A percentile compares a stretch with the other conserved stretches of the same genome.
These are phyloP conservation scores for Apamea epomidion DNA, from an alignment of 2,888 invertebrate species.

Conservation along the genomic window DNA sequence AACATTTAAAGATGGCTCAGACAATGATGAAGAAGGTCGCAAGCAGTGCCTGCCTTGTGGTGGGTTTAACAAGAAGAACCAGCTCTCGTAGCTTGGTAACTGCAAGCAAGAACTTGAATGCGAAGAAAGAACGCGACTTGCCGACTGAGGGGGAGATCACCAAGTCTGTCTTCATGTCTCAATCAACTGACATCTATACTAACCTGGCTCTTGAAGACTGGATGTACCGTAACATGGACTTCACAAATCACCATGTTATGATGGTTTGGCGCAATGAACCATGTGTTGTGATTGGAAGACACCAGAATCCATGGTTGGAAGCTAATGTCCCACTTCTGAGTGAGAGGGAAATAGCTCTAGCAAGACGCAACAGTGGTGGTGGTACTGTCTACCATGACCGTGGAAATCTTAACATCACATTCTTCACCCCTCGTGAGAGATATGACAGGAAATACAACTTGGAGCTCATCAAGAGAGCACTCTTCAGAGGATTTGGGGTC, in stretches of 20 bases:
- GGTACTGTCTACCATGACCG: constrained; percentile 99
- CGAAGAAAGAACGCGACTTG: constrained; percentile 77
- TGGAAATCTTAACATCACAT: constrained; percentile 98
- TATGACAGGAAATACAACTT: constrained; percentile 97
- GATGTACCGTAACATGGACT: constrained; percentile 97
- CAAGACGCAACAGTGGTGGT: constrained; percentile 98
- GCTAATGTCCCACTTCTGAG: constrained; percentile 93
- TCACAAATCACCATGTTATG: constrained; percentile 95
- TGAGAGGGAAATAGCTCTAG: constrained; percentile 93
- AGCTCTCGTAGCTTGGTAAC: constrained; percentile 81
- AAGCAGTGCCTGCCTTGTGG: constrained; percentile 82
- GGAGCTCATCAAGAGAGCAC: constrained; percentile 95
- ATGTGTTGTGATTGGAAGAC: constrained; percentile 98
- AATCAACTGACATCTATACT: constrained; percentile 96
- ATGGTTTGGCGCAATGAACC: constrained; percentile 98
- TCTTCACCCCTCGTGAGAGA: constrained; percentile 95
- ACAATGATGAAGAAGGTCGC: constrained; percentile 85
- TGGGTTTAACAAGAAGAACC: constrained; percentile 83
- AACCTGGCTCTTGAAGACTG: constrained; percentile 99
- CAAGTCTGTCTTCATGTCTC: constrained; percentile 97
- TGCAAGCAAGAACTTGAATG: constrained; percentile 73
- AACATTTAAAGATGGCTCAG: constrained; percentile 85
- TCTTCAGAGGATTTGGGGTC: constrained; percentile 95
- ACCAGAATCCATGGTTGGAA: constrained; percentile 99
- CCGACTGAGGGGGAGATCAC: constrained; percentile 90